These are phyloP conservation scores for Daktulosphaira vitifoliae DNA, from an alignment of 1,140 invertebrate genomes.

Conservation along the genomic window DNA sequence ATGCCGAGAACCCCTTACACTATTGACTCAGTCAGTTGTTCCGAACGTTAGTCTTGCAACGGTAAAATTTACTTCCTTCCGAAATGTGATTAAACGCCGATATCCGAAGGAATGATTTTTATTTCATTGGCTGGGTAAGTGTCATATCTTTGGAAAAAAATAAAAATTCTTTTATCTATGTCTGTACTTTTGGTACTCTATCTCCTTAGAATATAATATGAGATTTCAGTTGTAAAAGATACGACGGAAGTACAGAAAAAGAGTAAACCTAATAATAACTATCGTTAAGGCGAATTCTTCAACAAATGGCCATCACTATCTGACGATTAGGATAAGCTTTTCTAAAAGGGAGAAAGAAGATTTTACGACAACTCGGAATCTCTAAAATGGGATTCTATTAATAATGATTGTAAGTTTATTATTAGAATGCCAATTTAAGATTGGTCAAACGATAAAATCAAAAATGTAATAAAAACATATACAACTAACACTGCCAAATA, in stretches of 20 bases:
- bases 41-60: background rate
- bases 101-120: conserved; percentile 14
- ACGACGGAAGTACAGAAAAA: background rate
- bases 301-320: conserved; percentile 5
- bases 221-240: background rate
- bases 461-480: too few relatives aligned
- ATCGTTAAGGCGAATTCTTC: conserved; percentile 11
- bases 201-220: conserved; percentile 15
- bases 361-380: conserved; percentile 22
- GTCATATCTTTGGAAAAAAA: background rate
- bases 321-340: conserved; percentile 29
- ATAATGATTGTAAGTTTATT: too few relatives aligned
- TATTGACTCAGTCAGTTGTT: conserved; percentile 29
- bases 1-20: conserved; percentile 2
- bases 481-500: too few relatives aligned
- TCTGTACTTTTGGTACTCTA: conserved; percentile 6
- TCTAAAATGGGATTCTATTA: background rate
- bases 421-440: too few relatives aligned
- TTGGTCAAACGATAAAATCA: too few relatives aligned
- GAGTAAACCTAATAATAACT: conserved; percentile 33
- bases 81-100: conserved; percentile 27
- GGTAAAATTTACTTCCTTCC: background rate
- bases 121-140: background rate
- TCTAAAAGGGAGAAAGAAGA: background rate
- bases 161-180: background rate